Conservation (phyloP, 2,797 vertebrate genomes). For the Zalophus californianus region DNA sequence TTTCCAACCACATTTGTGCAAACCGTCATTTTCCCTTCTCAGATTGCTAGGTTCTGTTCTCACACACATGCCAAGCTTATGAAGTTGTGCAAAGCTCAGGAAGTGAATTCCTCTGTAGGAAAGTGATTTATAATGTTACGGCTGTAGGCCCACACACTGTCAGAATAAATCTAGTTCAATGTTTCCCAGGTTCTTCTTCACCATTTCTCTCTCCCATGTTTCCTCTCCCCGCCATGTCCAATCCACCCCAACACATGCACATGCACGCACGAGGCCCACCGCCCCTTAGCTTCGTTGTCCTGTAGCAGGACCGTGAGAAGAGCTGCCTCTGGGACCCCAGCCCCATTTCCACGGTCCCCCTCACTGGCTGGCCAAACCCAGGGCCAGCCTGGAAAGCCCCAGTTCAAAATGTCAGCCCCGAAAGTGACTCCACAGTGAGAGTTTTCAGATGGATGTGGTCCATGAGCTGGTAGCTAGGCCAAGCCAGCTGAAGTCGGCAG, state of each 20-base stretch:
- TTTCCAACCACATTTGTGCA: constrained; percentile 64
- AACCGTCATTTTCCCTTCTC: constrained; percentile 47
- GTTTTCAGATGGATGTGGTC: neutral
- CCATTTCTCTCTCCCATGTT: neutral
- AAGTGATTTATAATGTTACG: constrained; percentile 41
- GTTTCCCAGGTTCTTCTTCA: constrained; percentile 22
- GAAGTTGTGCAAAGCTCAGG: constrained; percentile 42
- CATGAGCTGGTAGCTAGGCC: neutral
- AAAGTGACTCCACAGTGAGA: neutral
- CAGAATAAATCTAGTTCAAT: constrained; percentile 58
- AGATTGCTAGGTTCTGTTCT: constrained; percentile 54
- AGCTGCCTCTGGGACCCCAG: neutral
- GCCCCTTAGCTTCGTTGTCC: neutral
- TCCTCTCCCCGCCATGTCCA: neutral
- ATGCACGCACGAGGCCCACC: neutral
- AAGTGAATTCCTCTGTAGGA: constrained; percentile 61
- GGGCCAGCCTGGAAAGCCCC: neutral
- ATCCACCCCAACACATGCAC: neutral
- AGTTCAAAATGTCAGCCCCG: neutral
- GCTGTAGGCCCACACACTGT: neutral
- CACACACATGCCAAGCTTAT: constrained; percentile 11
- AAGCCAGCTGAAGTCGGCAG: neutral
- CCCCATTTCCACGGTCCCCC: neutral
- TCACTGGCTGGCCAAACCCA: neutral
- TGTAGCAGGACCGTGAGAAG: neutral